phyloP scores from a whole-genome alignment of 2,113 vertebrate genomes.

The Microcebus tavaratra region DNA sequence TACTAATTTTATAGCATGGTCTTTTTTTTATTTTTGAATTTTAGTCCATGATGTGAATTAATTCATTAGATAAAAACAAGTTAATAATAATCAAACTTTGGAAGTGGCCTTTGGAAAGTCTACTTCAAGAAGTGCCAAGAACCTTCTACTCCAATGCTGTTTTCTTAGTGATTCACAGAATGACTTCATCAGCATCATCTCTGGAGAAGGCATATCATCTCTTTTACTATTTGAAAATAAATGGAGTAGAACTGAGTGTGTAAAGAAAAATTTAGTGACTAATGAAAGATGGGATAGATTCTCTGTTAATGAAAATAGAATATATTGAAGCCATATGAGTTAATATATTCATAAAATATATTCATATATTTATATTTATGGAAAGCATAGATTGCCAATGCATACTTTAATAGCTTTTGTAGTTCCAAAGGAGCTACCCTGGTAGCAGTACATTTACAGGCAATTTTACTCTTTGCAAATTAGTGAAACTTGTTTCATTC shows the following conservation, averaged over 20 bases:
- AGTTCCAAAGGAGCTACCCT: background rate
- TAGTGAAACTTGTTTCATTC: background rate
- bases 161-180: background rate
- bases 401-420: background rate
- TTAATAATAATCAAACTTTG: slow-evolving; percentile 39
- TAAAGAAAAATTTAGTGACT: slow-evolving; percentile 22
- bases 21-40: background rate
- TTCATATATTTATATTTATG: background rate
- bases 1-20: background rate
- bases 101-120: background rate
- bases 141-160: background rate
- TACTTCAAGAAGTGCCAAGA: background rate
- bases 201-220: background rate
- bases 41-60: background rate
- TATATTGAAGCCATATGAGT: background rate
- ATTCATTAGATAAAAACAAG: slow-evolving; percentile 5
- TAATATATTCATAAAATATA: background rate
- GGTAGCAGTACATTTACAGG: background rate
- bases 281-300: background rate
- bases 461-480: background rate
- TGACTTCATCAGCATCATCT: background rate
- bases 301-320: background rate
- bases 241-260: background rate
- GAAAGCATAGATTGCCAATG: background rate
- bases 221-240: slow-evolving; percentile 15